Conservation (phyloP, 2,888 invertebrate species). For the Papilio gigon region DNA sequence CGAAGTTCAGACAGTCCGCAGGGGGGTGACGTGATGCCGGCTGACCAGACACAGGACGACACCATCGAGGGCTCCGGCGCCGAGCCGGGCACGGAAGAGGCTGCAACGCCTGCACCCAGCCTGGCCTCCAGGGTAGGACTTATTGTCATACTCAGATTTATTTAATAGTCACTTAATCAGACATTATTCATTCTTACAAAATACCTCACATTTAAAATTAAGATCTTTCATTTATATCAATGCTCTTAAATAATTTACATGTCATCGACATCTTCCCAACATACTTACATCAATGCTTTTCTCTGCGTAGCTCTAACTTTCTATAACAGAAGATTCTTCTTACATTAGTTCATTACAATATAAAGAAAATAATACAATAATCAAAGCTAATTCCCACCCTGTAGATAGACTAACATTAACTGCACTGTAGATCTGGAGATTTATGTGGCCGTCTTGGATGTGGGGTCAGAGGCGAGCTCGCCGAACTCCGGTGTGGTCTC, state of each 20-base stretch:
- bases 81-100: conserved; percentile 60
- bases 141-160: background rate
- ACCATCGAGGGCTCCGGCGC: conserved; percentile 83
- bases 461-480: conserved; percentile 61
- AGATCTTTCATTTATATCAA: too few relatives aligned
- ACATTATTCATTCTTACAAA: too few relatives aligned
- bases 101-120: conserved; percentile 46
- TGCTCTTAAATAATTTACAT: too few relatives aligned
- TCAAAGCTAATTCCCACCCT: conserved; percentile 48
- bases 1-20: conserved; percentile 41
- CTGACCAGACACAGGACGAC: conserved; percentile 52
- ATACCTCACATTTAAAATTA: too few relatives aligned
- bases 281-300: too few relatives aligned
- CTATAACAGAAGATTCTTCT: background rate
- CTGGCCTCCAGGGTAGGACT: conserved; percentile 61
- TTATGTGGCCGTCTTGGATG: conserved; percentile 72
- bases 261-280: too few relatives aligned
- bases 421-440: conserved; percentile 71
- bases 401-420: conserved; percentile 65
- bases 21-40: conserved; percentile 60
- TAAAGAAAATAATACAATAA: background rate
- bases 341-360: background rate
- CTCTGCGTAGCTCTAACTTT: too few relatives aligned
- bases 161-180: too few relatives aligned
- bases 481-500: conserved; percentile 71